phyloP scores from a whole-genome alignment of 2,797 vertebrate species.

The Valencia hispanica region DNA sequence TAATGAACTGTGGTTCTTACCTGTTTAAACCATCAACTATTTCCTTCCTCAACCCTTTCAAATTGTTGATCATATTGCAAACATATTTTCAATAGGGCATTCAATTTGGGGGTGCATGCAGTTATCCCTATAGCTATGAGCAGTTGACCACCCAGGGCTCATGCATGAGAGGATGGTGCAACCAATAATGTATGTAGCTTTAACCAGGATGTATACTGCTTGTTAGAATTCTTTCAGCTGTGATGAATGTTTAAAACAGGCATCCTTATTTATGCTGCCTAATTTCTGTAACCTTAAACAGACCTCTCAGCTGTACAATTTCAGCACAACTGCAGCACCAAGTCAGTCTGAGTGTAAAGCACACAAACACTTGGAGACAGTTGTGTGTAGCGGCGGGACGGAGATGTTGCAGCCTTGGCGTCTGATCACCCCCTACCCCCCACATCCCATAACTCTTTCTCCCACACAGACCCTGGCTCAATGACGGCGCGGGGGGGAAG shows the following conservation, averaged over 20 bases:
- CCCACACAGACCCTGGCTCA: constrained; percentile 52
- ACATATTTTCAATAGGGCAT: neutral
- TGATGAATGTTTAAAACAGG: constrained; percentile 1
- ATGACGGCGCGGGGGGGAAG: constrained; percentile 27
- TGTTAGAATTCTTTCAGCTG: neutral
- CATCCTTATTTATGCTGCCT: neutral
- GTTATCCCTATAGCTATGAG: neutral
- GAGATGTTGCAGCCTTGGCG: constrained; percentile 55
- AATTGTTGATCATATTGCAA: neutral
- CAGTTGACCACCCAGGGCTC: neutral
- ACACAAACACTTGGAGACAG: constrained; percentile 41
- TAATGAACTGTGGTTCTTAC: too few relatives aligned
- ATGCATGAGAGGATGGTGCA: neutral
- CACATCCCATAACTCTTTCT: constrained; percentile 16
- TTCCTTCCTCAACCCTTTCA: neutral
- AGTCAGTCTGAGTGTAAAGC: constrained; percentile 36
- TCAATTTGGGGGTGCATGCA: neutral
- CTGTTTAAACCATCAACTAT: neutral
- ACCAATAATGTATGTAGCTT: neutral
- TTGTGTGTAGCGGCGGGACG: constrained; percentile 23
- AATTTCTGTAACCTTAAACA: neutral
- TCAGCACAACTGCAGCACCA: neutral
- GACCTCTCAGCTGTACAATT: neutral
- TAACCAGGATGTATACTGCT: neutral
- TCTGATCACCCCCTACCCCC: constrained; percentile 56